Base-by-base conservation (phyloP, 2,113 vertebrate species). In the Clarias magur region DNA sequence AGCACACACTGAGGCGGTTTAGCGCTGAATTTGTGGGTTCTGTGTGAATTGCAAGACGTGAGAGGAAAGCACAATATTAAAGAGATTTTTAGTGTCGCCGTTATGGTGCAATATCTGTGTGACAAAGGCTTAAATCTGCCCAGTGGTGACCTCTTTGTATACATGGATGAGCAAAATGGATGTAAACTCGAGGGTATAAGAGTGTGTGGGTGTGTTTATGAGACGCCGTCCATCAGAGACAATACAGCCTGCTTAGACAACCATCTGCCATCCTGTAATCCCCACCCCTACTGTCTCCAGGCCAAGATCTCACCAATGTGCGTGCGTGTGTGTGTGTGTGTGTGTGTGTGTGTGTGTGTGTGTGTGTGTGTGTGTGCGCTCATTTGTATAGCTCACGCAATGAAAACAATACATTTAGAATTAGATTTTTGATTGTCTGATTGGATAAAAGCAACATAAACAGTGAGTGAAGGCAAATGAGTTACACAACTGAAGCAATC, bases 231-330 rank as follows among this genome's bases (percentile, higher is more conserved):
- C 85, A 91, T 92, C 91, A 92, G 88, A 89, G 4, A 59, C 34
- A 70, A 79, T 82, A 86, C 80, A n/a, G 62, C 81, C 89, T n/a
- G 48, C 84, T 90, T 89, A 84, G 82, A 90, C 84, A 89, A 12
- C 93, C 92, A 95, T 94, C 93, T 94, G 93, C 85, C 60, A 59
- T 76, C 85, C 92, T 92, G 92, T 94, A 94, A 93, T 87, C 90
- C 88, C 90, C 88, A 88, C 60, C 72, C 85, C 80, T 84, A 83
- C 90, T 76, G 59, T 63, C 79, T 59, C 79, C 59, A 17, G 56
- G 30, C n/a, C 27, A 84, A 79, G 80, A 90, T 57, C 60, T n/a
- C 68, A 85, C 63, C 72, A 57, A 30, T 42, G 63, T 88, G 70
- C 54, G 25, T 85, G 84, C 87, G 70, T 59, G 67, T 60, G 67